Evolutionary conservation across 2,113 vertebrate species (phyloP).

Genomic region (Smithornis capensis): DNA sequence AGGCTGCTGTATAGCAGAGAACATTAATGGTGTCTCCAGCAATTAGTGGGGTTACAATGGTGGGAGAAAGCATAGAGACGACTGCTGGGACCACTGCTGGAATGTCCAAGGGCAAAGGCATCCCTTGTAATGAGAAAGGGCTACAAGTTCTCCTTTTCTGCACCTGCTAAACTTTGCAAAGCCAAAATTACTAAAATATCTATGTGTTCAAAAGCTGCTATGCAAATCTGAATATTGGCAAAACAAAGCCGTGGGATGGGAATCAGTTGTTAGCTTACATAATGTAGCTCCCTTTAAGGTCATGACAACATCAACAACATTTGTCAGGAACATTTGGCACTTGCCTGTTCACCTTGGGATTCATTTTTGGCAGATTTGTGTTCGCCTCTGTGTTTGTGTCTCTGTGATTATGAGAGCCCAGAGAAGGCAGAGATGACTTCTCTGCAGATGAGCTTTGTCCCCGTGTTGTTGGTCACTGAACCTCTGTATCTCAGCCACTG

Average conservation of each 20-base stretch:
- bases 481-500: background rate
- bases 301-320: background rate
- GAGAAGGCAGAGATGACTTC: background rate
- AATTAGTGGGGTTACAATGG: background rate
- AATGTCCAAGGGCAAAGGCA: background rate
- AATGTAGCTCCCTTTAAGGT: background rate
- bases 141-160: background rate
- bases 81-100: background rate
- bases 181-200: background rate
- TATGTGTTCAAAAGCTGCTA: background rate
- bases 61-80: background rate
- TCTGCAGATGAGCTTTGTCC: background rate
- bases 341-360: background rate
- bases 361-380: background rate
- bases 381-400: accelerated
- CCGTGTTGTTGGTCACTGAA: background rate
- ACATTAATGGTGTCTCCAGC: background rate
- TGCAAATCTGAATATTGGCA: background rate
- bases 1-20: background rate
- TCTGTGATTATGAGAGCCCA: background rate
- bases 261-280: background rate
- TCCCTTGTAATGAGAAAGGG: background rate
- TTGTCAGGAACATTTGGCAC: background rate
- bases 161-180: background rate
- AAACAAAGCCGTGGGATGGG: background rate